phyloP scores from a whole-genome alignment of 2,888 invertebrate species.

The Galeruca laticollis region DNA sequence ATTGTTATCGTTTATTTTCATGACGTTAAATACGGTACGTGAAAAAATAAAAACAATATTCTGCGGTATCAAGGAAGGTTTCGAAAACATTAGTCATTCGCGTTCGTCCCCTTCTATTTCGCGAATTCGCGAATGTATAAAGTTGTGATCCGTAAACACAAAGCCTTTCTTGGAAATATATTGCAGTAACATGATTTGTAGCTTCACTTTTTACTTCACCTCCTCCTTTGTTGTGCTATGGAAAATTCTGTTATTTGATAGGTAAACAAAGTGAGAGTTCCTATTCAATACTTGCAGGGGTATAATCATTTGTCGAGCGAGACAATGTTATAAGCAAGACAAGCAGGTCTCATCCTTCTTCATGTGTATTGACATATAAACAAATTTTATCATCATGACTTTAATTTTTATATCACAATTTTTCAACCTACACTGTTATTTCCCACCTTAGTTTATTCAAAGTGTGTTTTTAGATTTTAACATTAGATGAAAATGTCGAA shows the following conservation, averaged over 20 bases:
- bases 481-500: no score
- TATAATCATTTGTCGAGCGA: no score
- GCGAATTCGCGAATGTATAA: constrained; percentile 58
- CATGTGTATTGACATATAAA: no score
- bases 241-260: constrained; percentile 46
- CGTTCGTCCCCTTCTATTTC: constrained; percentile 55
- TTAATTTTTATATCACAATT: no score
- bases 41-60: constrained; percentile 33
- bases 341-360: no score
- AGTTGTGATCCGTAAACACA: constrained; percentile 56
- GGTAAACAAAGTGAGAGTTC: background rate
- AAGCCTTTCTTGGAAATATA: constrained; percentile 57
- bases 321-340: no score
- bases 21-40: constrained; percentile 11
- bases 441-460: no score
- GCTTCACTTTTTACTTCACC: constrained; percentile 58
- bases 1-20: no score
- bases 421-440: no score
- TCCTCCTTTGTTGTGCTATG: constrained; percentile 53
- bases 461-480: no score
- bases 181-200: constrained; percentile 60
- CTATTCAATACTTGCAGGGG: background rate
- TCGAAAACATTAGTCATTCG: constrained; percentile 33
- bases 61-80: constrained; percentile 28
- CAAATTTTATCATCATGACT: no score